A percentile compares a stretch with the other conserved stretches of the same genome.
These are phyloP conservation scores for Paralichthys olivaceus DNA, from an alignment of 2,113 vertebrate genomes.

Conservation along the genomic window DNA sequence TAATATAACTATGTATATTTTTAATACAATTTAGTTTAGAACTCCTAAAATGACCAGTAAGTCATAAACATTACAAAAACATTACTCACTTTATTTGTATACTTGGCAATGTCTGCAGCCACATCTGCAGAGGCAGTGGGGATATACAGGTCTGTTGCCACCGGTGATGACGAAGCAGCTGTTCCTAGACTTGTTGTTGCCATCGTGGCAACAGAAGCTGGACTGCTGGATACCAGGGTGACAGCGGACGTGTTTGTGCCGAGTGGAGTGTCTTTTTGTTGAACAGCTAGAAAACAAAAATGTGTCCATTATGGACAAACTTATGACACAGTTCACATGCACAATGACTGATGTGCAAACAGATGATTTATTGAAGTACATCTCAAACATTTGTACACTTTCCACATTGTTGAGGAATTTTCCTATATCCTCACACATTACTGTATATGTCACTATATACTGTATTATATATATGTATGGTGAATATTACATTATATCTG, in stretches of 20 bases:
- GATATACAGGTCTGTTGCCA: conserved; percentile 87
- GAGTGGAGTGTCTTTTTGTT: conserved; percentile 93
- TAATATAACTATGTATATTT: not conserved
- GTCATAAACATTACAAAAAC: not conserved
- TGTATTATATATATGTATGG: too few relatives aligned
- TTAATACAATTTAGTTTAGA: not conserved
- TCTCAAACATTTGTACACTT: not conserved
- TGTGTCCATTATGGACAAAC: not conserved
- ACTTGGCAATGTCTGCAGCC: conserved; percentile 97
- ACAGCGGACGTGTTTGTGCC: conserved; percentile 91
- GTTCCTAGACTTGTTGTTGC: conserved; percentile 83
- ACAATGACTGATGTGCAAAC: too few relatives aligned
- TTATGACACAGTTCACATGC: not conserved
- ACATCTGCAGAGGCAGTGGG: conserved; percentile 95
- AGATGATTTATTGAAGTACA: not conserved
- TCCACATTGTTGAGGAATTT: too few relatives aligned
- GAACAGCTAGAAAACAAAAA: conserved; percentile 84
- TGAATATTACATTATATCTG: too few relatives aligned
- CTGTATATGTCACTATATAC: too few relatives aligned
- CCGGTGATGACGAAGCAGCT: conserved; percentile 83
- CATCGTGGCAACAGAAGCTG: conserved; percentile 85
- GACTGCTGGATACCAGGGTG: conserved; percentile 92
- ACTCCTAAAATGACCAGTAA: not conserved
- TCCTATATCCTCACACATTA: too few relatives aligned
- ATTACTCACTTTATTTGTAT: conserved; percentile 93